These are phyloP conservation scores for Hypomecis punctinalis DNA, from an alignment of 2,888 invertebrate genomes.

Conservation along the genomic window DNA sequence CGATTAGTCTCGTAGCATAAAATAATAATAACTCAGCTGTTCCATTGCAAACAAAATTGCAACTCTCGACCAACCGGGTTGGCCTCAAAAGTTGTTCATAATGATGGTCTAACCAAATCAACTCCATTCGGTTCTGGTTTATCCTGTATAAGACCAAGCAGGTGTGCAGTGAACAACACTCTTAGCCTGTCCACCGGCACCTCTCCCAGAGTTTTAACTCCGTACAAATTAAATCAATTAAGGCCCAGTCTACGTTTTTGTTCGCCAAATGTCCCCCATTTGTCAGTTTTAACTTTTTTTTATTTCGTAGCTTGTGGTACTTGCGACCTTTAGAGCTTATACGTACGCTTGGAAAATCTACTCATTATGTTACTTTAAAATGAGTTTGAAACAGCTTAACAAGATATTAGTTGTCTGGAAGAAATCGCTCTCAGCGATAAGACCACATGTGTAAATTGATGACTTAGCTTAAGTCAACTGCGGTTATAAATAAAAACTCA, in stretches of 20 bases:
- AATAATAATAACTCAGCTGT: too few species aligned
- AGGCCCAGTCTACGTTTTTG: constrained; percentile 67
- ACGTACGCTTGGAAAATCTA: background rate
- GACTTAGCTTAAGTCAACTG: too few species aligned
- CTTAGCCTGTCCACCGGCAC: constrained; percentile 34
- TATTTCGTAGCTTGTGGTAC: constrained; percentile 44
- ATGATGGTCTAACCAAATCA: too few species aligned
- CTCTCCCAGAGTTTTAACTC: constrained; percentile 74
- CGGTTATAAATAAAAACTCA: too few species aligned
- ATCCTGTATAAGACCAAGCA: background rate
- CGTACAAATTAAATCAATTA: constrained; percentile 83
- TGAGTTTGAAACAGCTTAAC: too few species aligned
- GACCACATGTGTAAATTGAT: too few species aligned
- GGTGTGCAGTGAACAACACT: constrained; percentile 10
- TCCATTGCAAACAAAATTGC: too few species aligned
- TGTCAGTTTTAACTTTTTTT: constrained; percentile 74
- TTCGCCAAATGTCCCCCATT: constrained; percentile 68
- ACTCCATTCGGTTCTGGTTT: background rate
- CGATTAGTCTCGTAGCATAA: too few species aligned
- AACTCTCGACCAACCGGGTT: too few species aligned
- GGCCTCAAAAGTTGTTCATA: too few species aligned
- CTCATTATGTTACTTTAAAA: background rate
- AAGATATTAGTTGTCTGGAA: too few species aligned
- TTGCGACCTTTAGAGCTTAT: constrained; percentile 16
- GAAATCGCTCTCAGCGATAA: too few species aligned